Evolutionary conservation across 2,113 vertebrate species (phyloP).

Genomic region (Tyrannus savana): DNA sequence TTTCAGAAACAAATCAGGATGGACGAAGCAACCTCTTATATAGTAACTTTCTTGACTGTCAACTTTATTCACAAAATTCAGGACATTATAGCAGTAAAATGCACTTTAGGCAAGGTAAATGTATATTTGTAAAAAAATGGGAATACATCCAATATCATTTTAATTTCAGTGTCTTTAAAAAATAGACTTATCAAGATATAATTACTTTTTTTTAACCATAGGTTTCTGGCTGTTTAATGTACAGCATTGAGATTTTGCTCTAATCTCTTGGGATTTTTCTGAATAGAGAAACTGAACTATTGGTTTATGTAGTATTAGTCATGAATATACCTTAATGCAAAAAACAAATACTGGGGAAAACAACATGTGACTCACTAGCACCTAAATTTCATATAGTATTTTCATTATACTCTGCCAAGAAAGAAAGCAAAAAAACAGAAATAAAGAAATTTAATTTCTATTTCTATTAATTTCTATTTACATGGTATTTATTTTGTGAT

Average conservation of each 20-base stretch:
- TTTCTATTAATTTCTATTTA: neutral
- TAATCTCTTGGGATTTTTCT: slow-evolving; percentile 5
- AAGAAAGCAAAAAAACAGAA: neutral
- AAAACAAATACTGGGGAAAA: neutral
- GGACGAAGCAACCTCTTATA: slow-evolving; percentile 9
- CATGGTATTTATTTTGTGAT: neutral
- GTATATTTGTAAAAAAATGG: neutral
- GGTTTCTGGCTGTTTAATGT: slow-evolving; percentile 40
- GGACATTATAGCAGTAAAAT: neutral
- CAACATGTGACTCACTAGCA: neutral
- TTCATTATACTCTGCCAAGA: neutral
- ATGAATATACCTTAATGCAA: neutral
- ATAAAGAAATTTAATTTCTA: neutral
- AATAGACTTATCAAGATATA: slow-evolving; percentile 12
- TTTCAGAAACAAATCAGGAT: slow-evolving; percentile 32
- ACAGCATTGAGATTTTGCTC: neutral
- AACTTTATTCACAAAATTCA: neutral
- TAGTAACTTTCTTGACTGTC: neutral
- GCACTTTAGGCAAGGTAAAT: neutral
- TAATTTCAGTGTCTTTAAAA: slow-evolving; percentile 9
- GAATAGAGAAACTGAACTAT: slow-evolving; percentile 9
- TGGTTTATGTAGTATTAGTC: neutral
- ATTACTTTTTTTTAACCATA: neutral
- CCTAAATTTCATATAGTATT: neutral
- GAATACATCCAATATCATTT: neutral